phyloP scores from a whole-genome alignment of 2,888 invertebrate species.

The Sinodicranocentrus sp. region DNA sequence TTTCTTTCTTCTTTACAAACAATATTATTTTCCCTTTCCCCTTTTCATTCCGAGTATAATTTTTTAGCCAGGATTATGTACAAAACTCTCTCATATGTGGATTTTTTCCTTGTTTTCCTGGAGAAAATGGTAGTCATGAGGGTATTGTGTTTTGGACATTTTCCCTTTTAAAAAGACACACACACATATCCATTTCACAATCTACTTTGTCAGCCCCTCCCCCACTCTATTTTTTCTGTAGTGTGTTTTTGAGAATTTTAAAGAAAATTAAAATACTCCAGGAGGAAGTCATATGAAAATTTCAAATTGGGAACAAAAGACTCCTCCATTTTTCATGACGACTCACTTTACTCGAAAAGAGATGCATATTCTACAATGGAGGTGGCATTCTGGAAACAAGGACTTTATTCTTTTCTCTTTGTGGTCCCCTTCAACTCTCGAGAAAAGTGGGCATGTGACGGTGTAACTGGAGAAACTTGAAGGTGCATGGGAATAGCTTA shows the following conservation, averaged over 20 bases:
- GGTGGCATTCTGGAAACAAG: neutral
- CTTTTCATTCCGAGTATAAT: slow-evolving; percentile 8
- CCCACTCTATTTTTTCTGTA: neutral
- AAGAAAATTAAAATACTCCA: slow-evolving; percentile 57
- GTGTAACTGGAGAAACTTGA: too few species aligned
- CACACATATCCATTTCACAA: too few species aligned
- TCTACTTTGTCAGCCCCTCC: neutral
- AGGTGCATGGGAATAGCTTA: neutral
- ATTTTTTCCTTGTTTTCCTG: too few species aligned
- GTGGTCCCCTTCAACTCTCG: slow-evolving; percentile 53
- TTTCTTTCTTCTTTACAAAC: slow-evolving; percentile 19
- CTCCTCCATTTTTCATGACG: slow-evolving; percentile 46
- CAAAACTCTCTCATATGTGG: too few species aligned
- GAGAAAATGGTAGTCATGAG: too few species aligned
- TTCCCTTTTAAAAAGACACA: too few species aligned
- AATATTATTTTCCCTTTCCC: slow-evolving; percentile 36
- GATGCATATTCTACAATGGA: neutral
- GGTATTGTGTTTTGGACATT: too few species aligned
- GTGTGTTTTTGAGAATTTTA: slow-evolving; percentile 37
- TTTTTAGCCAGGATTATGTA: too few species aligned
- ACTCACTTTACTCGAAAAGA: neutral
- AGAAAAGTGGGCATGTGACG: too few species aligned
- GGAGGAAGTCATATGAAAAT: slow-evolving; percentile 54
- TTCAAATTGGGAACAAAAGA: slow-evolving; percentile 66
- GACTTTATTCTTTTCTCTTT: slow-evolving; percentile 41